These are phyloP conservation scores for Lasioglossum zephyrum DNA, from an alignment of 2,888 invertebrate genomes.

Conservation along the genomic window DNA sequence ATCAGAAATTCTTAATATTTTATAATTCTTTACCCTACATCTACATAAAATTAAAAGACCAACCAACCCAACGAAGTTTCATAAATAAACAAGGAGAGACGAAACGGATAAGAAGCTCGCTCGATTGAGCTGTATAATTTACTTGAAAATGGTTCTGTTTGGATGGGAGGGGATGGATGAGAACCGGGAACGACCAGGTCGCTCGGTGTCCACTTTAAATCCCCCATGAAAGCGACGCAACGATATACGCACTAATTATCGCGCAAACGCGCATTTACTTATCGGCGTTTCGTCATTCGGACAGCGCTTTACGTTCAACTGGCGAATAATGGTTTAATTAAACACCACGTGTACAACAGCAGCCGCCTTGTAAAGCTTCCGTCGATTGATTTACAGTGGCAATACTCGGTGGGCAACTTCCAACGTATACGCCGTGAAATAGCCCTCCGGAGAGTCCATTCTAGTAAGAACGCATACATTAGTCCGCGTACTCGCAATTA, in stretches of 20 bases:
- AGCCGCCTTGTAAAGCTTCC: slow-evolving; percentile 60
- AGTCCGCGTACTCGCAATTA: slow-evolving; percentile 71
- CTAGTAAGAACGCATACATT: slow-evolving; percentile 72
- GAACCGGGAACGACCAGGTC: background rate
- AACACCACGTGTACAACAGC: slow-evolving; percentile 69
- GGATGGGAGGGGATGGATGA: background rate
- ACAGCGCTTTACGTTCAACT: slow-evolving; percentile 60
- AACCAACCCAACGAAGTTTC: background rate
- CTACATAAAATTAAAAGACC: background rate
- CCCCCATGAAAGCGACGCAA: slow-evolving; percentile 6
- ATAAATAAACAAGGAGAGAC: background rate
- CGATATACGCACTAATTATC: slow-evolving; percentile 57
- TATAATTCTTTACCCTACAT: too few species aligned
- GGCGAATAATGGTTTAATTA: slow-evolving; percentile 78
- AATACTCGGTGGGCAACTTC: slow-evolving; percentile 48
- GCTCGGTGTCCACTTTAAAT: slow-evolving; percentile 1
- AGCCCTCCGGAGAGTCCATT: slow-evolving; percentile 62
- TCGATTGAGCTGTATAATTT: background rate
- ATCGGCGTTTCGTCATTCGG: slow-evolving; percentile 64
- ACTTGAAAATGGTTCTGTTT: background rate
- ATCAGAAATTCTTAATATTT: too few species aligned
- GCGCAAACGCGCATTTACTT: slow-evolving; percentile 50
- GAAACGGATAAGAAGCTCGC: background rate
- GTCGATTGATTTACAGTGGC: slow-evolving; percentile 73
- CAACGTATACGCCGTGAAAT: slow-evolving; percentile 49